Base-by-base conservation (phyloP, 2,888 invertebrate genomes). In the Periphyllus acericola region DNA sequence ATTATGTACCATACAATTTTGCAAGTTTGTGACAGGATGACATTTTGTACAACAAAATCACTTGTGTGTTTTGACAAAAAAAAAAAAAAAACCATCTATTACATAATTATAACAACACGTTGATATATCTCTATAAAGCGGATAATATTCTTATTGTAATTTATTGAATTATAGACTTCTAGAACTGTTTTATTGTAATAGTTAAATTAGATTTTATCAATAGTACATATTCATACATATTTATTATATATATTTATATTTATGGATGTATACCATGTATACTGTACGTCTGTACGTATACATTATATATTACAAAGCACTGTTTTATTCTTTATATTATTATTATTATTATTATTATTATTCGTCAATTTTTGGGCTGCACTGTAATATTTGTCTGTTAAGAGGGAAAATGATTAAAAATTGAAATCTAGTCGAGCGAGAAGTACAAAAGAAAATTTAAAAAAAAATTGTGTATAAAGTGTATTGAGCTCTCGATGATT, bases 161-260 rank as follows among this genome's bases (percentile, higher is more conserved):
- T 86, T 79, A 72, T 80, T 86, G 86, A 86, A 80, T 86, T 86
- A 86, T 86, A 86, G 52, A 86, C 86, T 86, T 86, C 72, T 86
- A 86, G 86, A 71, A 86, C 55, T 72, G 86, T 86, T 86, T 86
- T 80, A 86, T 80, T 80, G 29, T 80, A 80, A 72, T 80, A 72
- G 52, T 86, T 34, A 71, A 36, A 32, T 36, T 80, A 79, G 78
- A 72, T 55, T 86, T 80, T 83, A 40, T 66, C 19, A 8, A 71
- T 66, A 32, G 40, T 40, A 46, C 40, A 68, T 68, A 21, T 36
- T 25, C 25, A 71, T 71, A 71, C 17, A 71, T 71, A 71, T 68
- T 5, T 66, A 66, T 66, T 34, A 72, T 72, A 72, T 34, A 72
- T 72, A 32, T 46, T 46, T 52, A 52, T 25, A 60, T 74, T 36